phyloP scores from a whole-genome alignment of 1,140 invertebrate genomes.

The Trichonephila clavata region DNA sequence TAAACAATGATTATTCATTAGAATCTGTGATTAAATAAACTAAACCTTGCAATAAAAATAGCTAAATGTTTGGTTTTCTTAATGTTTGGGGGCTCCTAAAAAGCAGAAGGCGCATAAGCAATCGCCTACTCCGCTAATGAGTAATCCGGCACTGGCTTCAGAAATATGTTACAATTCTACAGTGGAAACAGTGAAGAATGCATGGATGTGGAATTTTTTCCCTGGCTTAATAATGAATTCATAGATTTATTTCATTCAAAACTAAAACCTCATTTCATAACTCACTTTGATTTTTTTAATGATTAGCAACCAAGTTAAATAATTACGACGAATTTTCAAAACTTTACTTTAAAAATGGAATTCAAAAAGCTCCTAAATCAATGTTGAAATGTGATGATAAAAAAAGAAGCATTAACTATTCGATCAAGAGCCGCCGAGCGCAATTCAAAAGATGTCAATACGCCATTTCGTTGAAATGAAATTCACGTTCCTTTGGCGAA shows the following conservation, averaged over 20 bases:
- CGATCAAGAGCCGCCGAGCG: not conserved
- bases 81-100: too few species aligned
- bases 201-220: too few species aligned
- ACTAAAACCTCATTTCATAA: not conserved
- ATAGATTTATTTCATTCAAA: not conserved
- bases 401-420: not conserved
- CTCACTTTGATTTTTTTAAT: not conserved
- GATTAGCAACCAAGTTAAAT: not conserved
- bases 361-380: not conserved
- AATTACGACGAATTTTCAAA: not conserved
- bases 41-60: too few species aligned
- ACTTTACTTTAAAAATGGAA: not conserved
- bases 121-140: too few species aligned
- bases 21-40: too few species aligned
- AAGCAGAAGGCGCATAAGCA: too few species aligned
- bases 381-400: not conserved
- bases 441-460: not conserved
- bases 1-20: too few species aligned
- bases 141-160: too few species aligned
- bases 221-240: too few species aligned
- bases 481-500: slow-evolving; percentile 12
- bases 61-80: too few species aligned
- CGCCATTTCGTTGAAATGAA: slow-evolving; percentile 18
- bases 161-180: too few species aligned
- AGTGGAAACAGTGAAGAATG: too few species aligned